Evolutionary conservation across 2,113 vertebrate species (phyloP).

Genomic region (Nibea coibor): DNA sequence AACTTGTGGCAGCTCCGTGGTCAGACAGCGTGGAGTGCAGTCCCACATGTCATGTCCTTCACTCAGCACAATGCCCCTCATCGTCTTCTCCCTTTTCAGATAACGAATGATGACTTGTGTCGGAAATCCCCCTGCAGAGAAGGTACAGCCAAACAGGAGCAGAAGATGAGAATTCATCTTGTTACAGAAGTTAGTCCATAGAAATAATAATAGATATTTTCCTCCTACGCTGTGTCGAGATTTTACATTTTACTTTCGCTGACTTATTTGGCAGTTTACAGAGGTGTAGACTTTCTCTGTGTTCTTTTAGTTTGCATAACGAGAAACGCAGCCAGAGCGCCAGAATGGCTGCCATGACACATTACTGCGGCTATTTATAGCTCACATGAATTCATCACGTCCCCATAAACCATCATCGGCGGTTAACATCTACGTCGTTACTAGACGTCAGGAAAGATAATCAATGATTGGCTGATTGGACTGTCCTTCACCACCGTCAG

Average conservation of each 20-base stretch:
- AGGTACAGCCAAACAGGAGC: not conserved
- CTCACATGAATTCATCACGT: not conserved
- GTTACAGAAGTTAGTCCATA: not conserved
- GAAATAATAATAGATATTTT: not conserved
- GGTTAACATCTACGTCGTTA: too few species aligned
- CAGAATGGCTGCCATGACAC: not conserved
- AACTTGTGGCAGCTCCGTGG: conserved; percentile 61
- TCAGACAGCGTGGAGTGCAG: conserved; percentile 69
- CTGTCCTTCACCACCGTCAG: not conserved
- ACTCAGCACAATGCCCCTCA: conserved; percentile 56
- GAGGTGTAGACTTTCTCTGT: too few species aligned
- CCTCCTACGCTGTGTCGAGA: not conserved
- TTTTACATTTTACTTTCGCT: not conserved
- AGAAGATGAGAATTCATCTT: not conserved
- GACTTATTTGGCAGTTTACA: not conserved
- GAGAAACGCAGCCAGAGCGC: too few species aligned
- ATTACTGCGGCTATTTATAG: not conserved
- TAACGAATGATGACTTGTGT: conserved; percentile 99
- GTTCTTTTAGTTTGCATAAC: too few species aligned
- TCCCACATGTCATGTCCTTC: conserved; percentile 78
- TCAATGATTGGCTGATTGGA: not conserved
- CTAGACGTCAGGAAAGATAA: not conserved
- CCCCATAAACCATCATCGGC: not conserved
- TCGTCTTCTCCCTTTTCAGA: conserved; percentile 81
- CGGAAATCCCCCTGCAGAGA: conserved; percentile 94